Evolutionary conservation across 2,797 vertebrate species (phyloP).

Genomic region (Smutsia temminckii): DNA sequence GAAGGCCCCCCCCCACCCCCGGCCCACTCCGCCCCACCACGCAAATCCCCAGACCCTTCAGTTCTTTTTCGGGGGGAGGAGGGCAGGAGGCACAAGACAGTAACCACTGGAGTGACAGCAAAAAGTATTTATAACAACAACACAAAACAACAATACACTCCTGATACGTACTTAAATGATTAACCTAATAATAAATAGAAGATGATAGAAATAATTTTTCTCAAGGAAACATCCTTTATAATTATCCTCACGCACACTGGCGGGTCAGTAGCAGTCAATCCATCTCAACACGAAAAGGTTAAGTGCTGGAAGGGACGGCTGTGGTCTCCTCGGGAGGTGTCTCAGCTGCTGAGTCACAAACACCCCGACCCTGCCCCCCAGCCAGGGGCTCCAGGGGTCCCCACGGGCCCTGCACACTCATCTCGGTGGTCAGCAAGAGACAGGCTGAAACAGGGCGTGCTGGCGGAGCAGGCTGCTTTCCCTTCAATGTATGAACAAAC

Average conservation of each 20-base stretch:
- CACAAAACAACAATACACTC: slow-evolving; percentile 72
- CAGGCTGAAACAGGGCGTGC: background rate
- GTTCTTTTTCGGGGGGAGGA: background rate
- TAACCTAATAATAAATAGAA: slow-evolving; percentile 83
- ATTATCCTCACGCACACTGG: slow-evolving; percentile 65
- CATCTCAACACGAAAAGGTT: slow-evolving; percentile 58
- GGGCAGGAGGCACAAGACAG: slow-evolving; percentile 51
- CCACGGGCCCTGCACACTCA: background rate
- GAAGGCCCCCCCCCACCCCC: background rate
- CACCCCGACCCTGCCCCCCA: background rate
- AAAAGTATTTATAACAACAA: slow-evolving; percentile 65
- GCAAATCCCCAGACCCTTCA: background rate
- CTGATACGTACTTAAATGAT: slow-evolving; percentile 76
- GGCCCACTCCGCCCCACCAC: background rate
- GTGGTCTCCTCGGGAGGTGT: background rate
- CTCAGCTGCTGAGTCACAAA: slow-evolving; percentile 36
- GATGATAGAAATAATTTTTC: slow-evolving; percentile 65
- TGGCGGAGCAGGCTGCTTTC: background rate
- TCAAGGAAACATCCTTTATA: slow-evolving; percentile 70
- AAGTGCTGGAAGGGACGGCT: slow-evolving; percentile 62
- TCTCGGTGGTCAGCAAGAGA: background rate
- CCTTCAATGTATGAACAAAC: slow-evolving; percentile 43
- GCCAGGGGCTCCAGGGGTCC: background rate
- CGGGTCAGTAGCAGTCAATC: slow-evolving; percentile 73
- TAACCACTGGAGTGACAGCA: slow-evolving; percentile 61